Percentiles rank a stretch among this genome's conserved stretches.
Evolutionary conservation across 2,888 invertebrate genomes (phyloP).

Genomic region (Mechanitis messenoides): DNA sequence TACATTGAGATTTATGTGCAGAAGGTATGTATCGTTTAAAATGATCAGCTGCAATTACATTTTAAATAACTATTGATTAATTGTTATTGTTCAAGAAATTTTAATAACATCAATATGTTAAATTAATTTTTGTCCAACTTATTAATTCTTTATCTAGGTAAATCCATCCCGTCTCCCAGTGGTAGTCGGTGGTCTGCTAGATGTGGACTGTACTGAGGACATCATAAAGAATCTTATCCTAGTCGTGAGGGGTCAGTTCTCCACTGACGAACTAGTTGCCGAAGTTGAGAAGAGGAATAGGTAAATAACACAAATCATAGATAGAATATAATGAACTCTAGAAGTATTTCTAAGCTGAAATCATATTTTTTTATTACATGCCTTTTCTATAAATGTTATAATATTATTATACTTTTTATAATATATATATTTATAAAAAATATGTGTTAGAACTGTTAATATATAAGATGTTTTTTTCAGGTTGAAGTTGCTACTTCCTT

Average conservation of each 20-base stretch:
- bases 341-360: background rate
- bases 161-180: conserved; percentile 98
- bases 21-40: conserved; percentile 78
- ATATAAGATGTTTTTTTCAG: conserved; percentile 35
- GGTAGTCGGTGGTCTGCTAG: conserved; percentile 97
- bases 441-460: too few species aligned
- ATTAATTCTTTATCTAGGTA: conserved; percentile 73
- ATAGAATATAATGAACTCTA: background rate
- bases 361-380: background rate
- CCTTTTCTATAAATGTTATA: too few species aligned
- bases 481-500: conserved; percentile 94
- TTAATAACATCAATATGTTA: too few species aligned
- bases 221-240: conserved; percentile 99
- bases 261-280: conserved; percentile 98
- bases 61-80: too few species aligned
- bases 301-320: conserved; percentile 34
- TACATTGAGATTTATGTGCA: conserved; percentile 99
- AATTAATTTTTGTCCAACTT: too few species aligned
- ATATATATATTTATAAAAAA: too few species aligned
- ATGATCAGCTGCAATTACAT: too few species aligned
- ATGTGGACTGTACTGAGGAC: conserved; percentile 99
- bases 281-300: conserved; percentile 97
- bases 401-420: too few species aligned
- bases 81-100: too few species aligned
- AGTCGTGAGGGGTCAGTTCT: conserved; percentile 98